Percentiles rank a stretch among this genome's conserved stretches.
phyloP scores from a whole-genome alignment of 2,113 vertebrate species.

The Mionectes macconnelli region DNA sequence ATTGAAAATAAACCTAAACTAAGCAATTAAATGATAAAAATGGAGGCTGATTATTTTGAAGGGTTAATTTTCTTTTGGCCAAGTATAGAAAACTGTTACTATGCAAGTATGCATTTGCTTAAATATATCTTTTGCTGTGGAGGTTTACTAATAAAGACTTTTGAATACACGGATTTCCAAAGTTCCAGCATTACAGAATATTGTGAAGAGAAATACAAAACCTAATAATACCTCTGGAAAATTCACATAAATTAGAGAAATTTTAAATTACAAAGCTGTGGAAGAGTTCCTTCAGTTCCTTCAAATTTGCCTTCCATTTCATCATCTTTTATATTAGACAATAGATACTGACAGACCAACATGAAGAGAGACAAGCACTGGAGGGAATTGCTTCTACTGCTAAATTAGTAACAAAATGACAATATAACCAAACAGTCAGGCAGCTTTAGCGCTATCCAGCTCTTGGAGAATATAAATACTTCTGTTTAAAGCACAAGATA shows the following conservation, averaged over 20 bases:
- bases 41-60: background rate
- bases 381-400: background rate
- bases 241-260: background rate
- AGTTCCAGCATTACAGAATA: background rate
- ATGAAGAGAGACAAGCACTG: background rate
- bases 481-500: background rate
- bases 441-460: background rate
- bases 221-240: background rate
- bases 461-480: background rate
- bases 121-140: background rate
- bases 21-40: background rate
- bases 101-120: background rate
- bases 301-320: background rate
- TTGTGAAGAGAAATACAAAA: background rate
- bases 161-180: background rate
- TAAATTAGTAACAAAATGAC: background rate
- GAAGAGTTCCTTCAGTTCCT: background rate
- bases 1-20: background rate
- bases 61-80: background rate
- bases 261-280: background rate
- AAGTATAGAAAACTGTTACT: background rate
- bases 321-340: background rate
- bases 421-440: background rate
- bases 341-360: background rate
- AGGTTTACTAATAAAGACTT: background rate